phyloP scores from a whole-genome alignment of 1,140 invertebrate species.

The Brachionus rubens region DNA sequence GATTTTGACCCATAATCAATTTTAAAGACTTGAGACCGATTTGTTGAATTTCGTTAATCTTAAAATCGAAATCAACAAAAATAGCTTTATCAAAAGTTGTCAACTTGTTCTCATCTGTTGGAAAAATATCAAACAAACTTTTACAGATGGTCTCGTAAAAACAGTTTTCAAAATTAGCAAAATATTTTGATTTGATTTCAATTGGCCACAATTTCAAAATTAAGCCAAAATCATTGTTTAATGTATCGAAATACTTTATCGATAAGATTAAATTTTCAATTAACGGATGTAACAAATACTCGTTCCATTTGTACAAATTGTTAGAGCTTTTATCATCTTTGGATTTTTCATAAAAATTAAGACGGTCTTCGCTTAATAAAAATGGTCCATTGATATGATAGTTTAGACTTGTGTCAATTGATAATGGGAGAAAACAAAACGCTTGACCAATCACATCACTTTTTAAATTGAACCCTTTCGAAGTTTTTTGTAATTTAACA shows the following conservation, averaged over 20 bases:
- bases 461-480: slow-evolving; percentile 21
- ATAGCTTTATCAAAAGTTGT: not conserved
- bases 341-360: not conserved
- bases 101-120: not conserved
- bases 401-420: slow-evolving; percentile 52
- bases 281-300: not conserved
- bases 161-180: not conserved
- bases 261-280: not conserved
- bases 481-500: slow-evolving; percentile 46
- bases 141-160: slow-evolving; percentile 10
- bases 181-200: not conserved
- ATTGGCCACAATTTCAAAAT: not conserved
- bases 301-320: slow-evolving; percentile 22
- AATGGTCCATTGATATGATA: slow-evolving; percentile 57
- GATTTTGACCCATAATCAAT: not conserved
- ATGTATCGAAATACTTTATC: not conserved
- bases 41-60: not conserved
- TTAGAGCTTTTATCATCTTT: slow-evolving; percentile 7
- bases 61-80: slow-evolving; percentile 19
- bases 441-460: slow-evolving; percentile 50
- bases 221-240: not conserved
- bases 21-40: not conserved
- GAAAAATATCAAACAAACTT: not conserved
- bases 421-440: slow-evolving; percentile 55
- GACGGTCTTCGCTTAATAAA: slow-evolving; percentile 51